Evolutionary conservation across 2,797 vertebrate genomes (phyloP).

Genomic region (Enteromius radiatus): DNA sequence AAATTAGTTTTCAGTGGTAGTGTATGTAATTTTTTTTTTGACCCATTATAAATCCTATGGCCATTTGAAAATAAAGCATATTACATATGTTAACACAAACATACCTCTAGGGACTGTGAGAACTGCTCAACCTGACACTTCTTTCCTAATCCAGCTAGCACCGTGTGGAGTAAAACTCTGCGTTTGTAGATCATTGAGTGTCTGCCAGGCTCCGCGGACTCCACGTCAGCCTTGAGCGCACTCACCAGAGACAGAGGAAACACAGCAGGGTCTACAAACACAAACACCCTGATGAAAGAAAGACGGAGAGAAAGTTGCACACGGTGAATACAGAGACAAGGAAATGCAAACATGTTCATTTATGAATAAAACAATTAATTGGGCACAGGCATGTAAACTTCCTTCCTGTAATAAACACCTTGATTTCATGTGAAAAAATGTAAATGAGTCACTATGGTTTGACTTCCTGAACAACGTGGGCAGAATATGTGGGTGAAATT

Average conservation of each 20-base stretch:
- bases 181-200: constrained; percentile 56
- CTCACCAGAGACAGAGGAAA: constrained; percentile 81
- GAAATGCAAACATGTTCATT: not conserved
- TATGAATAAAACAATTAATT: not conserved
- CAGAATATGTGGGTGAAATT: not conserved
- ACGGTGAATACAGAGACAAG: not conserved
- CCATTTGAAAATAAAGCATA: not conserved
- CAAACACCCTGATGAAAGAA: constrained; percentile 80
- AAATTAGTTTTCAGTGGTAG: not conserved
- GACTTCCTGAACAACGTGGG: not conserved
- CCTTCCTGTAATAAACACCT: not conserved
- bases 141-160: constrained; percentile 77
- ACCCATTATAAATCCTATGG: not conserved
- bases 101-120: constrained; percentile 78
- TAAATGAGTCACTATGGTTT: not conserved
- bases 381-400: not conserved
- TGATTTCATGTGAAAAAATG: no score
- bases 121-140: constrained; percentile 66
- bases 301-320: not conserved
- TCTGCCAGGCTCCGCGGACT: constrained; percentile 70
- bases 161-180: constrained; percentile 72
- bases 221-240: constrained; percentile 72
- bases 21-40: not conserved
- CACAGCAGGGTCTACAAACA: constrained; percentile 85
- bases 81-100: constrained; percentile 58